Base-by-base conservation (phyloP, 1,140 invertebrate species). In the Dendrolimus kikuchii region DNA sequence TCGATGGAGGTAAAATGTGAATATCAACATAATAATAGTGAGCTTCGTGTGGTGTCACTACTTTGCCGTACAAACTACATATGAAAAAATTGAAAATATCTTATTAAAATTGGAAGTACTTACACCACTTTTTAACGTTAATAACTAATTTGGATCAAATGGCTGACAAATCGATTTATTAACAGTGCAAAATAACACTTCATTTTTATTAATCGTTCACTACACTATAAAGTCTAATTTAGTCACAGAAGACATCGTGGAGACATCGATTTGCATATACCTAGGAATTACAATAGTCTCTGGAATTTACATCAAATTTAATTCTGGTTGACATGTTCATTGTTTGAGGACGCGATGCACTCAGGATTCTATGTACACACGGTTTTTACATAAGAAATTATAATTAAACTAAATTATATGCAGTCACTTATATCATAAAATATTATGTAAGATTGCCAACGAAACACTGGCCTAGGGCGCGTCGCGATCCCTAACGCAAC, bases 61-160 rank as follows among this genome's bases (percentile, higher is more conserved):
- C 77, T 49, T 64, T 73, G 78, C 73, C 67, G 60, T 77, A 80
- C 66, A 71, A 56, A 68, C 80, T 83, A 83, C 69, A 62, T 80
- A 78, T 55, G 66, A 77, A 82, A 79, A 75, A 76, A 75, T 77
- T 55, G 66, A 77, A 82, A 79, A 75, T 75, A 75, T 74, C 74
- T 81, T 81, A 81, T 75, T 46, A 77, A 79, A 80, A 84, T 81
- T 86, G 82, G 82, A 86, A 86, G 82, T 86, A 84, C 74, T 81
- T 82, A 73, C 67, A 73, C 63, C 74, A 75, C 60, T 75, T 80
- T 77, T 72, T 64, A 76, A 68, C 60, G 62, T 74, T 73, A 75
- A 78, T 58, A 78, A 80, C 71, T 78, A 85, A 81, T 74, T 71
- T 72, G 74, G 70, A 65, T 81, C 74, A 74, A 74, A 81, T 81